Conservation (phyloP, 35 echinoderm and acorn worm species). For the Apostichopus californicus region DNA sequence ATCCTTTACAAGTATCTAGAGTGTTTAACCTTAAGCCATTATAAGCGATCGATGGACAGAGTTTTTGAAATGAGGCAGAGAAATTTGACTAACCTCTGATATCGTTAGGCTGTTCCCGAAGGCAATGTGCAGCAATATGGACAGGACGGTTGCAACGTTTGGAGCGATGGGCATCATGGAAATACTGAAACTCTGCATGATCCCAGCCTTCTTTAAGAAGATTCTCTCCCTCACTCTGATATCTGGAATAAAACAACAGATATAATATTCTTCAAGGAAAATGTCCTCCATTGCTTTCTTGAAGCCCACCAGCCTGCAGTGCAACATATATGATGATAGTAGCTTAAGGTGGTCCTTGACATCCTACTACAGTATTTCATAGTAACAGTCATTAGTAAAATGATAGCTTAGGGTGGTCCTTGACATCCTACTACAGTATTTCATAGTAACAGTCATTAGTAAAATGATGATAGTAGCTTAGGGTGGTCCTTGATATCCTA, state of each 20-base stretch:
- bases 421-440: no score
- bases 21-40: no score
- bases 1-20: no score
- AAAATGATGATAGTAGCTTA: no score
- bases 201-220: constrained; percentile 57
- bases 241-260: constrained; percentile 1
- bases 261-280: neutral
- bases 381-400: no score
- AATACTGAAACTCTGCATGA: constrained; percentile 80
- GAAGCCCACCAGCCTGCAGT: neutral
- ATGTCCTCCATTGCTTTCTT: neutral
- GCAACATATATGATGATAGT: neutral
- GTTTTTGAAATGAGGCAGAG: no score
- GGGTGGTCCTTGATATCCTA: no score
- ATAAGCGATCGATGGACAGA: no score
- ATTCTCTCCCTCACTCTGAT: constrained; percentile 55
- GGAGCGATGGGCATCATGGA: constrained; percentile 78
- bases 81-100: constrained; percentile 47
- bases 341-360: no score
- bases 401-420: no score
- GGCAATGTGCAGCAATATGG: constrained; percentile 68
- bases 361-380: no score
- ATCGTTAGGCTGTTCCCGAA: constrained; percentile 55
- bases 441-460: no score
- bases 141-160: constrained; percentile 80